Conservation (phyloP, 2,113 vertebrate genomes). For the Micronycteris hirsuta region DNA sequence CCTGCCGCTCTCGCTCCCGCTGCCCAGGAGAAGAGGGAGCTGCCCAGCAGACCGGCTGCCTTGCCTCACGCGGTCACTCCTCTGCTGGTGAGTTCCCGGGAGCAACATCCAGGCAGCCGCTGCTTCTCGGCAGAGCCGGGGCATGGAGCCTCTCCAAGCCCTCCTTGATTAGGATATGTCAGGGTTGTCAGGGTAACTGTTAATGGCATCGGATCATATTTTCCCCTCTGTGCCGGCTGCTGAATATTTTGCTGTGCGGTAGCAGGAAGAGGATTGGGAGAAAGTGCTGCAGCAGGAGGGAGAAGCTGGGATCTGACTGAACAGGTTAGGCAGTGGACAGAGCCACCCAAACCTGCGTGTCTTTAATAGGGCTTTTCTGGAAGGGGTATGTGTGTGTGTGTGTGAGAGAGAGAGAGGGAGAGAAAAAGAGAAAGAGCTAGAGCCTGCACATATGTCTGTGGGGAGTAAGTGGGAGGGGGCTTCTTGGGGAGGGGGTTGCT, state of each 20-base stretch:
- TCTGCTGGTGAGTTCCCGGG: slow-evolving; percentile 39
- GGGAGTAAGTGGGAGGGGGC: slow-evolving; percentile 43
- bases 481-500: not conserved
- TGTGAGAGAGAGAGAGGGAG: not conserved
- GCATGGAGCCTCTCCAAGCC: slow-evolving; percentile 59
- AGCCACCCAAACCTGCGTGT: slow-evolving; percentile 65
- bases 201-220: slow-evolving; percentile 81
- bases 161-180: slow-evolving; percentile 79
- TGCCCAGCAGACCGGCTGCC: slow-evolving; percentile 53
- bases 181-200: slow-evolving; percentile 90
- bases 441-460: slow-evolving; percentile 3
- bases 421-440: not conserved
- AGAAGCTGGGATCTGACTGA: slow-evolving; percentile 68
- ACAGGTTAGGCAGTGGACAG: slow-evolving; percentile 65
- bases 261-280: slow-evolving; percentile 63
- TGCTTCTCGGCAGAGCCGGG: slow-evolving; percentile 54
- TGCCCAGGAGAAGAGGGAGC: slow-evolving; percentile 58
- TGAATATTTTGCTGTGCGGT: slow-evolving; percentile 84
- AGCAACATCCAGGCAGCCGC: slow-evolving; percentile 70
- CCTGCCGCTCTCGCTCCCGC: not conserved
- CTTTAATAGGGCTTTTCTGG: slow-evolving; percentile 77
- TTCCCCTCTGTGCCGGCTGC: slow-evolving; percentile 76
- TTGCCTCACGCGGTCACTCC: slow-evolving; percentile 27
- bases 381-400: slow-evolving; percentile 39
- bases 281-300: slow-evolving; percentile 69